phyloP scores from a whole-genome alignment of 2,888 invertebrate species.

The Hemithea aestivaria region DNA sequence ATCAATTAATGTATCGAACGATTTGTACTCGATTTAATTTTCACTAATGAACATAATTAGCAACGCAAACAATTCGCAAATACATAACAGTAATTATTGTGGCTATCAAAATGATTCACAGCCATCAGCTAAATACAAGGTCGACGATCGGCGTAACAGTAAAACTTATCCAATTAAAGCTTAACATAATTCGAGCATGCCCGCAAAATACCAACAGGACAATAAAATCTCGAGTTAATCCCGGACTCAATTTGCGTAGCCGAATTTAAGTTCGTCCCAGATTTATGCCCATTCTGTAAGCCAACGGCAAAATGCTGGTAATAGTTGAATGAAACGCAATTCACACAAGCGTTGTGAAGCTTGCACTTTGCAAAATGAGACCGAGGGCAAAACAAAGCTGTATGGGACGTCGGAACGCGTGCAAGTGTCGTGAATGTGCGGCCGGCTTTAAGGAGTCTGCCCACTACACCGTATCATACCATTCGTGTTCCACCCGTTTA shows the following conservation, averaged over 20 bases:
- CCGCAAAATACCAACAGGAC: slow-evolving; percentile 9
- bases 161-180: slow-evolving; percentile 5
- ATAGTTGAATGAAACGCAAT: slow-evolving; percentile 54
- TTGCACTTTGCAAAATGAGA: slow-evolving; percentile 69
- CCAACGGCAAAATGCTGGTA: slow-evolving; percentile 35
- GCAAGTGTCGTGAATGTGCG: slow-evolving; percentile 52
- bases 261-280: slow-evolving; percentile 14
- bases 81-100: no score
- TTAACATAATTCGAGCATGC: slow-evolving; percentile 8
- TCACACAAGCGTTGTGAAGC: slow-evolving; percentile 55
- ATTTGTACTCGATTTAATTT: no score
- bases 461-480: no score
- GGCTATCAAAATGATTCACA: not conserved
- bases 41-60: not conserved
- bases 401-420: slow-evolving; percentile 30
- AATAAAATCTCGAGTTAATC: slow-evolving; percentile 17
- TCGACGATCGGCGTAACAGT: not conserved
- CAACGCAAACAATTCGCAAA: not conserved
- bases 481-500: no score
- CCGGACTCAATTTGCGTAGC: slow-evolving; percentile 15
- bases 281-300: slow-evolving; percentile 26
- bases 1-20: no score
- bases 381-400: slow-evolving; percentile 55
- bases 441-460: no score
- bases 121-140: not conserved